These are phyloP conservation scores for mouse (Mus musculus) DNA, from an alignment of 2,113 vertebrate species.

Conservation along the genomic window GRCm39 chr4:84218501-84219000, in stretches of 20 bases:
- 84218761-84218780: neutral
- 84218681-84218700: neutral
- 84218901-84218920: constrained; percentile 71
- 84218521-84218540: neutral
- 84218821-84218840: neutral
- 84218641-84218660: neutral
- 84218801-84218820: constrained; percentile 18
- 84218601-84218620: neutral
- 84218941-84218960: constrained; percentile 68
- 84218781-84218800: neutral
- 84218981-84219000: constrained; percentile 58
- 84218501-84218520: neutral
- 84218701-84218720: neutral
- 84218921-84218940: constrained; percentile 75
- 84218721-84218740: neutral
- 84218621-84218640: neutral
- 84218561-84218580: neutral
- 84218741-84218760: neutral
- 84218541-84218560: neutral
- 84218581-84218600: neutral
- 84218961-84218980: constrained; percentile 80
- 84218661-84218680: neutral
- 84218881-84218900: constrained; percentile 59
- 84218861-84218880: constrained; percentile 36
- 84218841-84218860: constrained; percentile 39